phyloP scores from a whole-genome alignment of 2,797 vertebrate species.

The Apodemus agrarius region DNA sequence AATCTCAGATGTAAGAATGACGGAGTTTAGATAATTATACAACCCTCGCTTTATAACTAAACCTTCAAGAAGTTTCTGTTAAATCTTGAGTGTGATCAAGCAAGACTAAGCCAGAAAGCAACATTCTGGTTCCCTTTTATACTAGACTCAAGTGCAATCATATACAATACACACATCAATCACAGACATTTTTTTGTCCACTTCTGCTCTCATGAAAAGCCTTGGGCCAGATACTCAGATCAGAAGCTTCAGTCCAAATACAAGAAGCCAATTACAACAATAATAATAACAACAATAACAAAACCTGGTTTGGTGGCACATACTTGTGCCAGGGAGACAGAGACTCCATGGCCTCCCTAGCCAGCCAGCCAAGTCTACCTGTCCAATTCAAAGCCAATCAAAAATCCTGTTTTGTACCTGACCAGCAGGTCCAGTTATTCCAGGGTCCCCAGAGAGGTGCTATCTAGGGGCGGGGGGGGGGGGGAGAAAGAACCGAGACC shows the following conservation, averaged over 20 bases:
- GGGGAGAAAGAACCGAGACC: too few relatives aligned
- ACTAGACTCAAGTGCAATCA: not conserved
- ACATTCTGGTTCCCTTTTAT: constrained; percentile 11
- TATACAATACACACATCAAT: not conserved
- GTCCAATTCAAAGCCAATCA: not conserved
- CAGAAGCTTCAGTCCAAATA: not conserved
- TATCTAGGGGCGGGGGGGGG: too few relatives aligned
- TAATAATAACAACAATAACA: not conserved
- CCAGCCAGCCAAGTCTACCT: not conserved
- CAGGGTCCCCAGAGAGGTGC: too few relatives aligned
- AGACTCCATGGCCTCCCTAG: not conserved
- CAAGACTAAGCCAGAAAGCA: not conserved
- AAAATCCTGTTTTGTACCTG: not conserved
- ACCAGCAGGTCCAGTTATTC: too few relatives aligned
- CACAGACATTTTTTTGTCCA: not conserved
- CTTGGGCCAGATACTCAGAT: too few relatives aligned
- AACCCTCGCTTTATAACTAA: constrained; percentile 3
- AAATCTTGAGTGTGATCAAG: not conserved
- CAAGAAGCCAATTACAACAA: not conserved
- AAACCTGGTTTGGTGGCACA: not conserved
- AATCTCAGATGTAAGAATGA: constrained; percentile 9
- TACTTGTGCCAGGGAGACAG: not conserved
- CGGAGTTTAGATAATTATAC: not conserved
- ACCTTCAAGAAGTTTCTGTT: constrained; percentile 4
- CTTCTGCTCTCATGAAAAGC: not conserved